phyloP scores from a whole-genome alignment of 2,888 invertebrate species.

The Papilio demoleus region DNA sequence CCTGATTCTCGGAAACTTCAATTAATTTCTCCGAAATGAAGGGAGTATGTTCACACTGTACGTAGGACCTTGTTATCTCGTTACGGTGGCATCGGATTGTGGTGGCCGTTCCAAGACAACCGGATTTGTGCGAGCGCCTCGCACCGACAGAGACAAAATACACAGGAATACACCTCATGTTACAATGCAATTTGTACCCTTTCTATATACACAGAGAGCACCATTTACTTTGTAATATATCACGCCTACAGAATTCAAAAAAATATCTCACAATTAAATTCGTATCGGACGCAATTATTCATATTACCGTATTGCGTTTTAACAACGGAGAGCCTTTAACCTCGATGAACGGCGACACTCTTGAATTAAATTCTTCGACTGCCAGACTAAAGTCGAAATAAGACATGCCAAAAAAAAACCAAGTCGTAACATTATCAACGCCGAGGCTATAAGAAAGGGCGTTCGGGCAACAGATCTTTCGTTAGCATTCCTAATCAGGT shows the following conservation, averaged over 20 bases:
- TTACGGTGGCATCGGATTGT: slow-evolving; percentile 62
- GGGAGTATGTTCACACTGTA: slow-evolving; percentile 59
- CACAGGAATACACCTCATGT: slow-evolving; percentile 50
- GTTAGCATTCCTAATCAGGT: slow-evolving; percentile 66
- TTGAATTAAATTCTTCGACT: slow-evolving; percentile 10
- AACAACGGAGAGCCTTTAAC: slow-evolving; percentile 12
- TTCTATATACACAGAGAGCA: slow-evolving; percentile 48
- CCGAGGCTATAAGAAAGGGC: slow-evolving; percentile 34
- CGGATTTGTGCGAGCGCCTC: slow-evolving; percentile 56
- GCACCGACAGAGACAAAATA: slow-evolving; percentile 48
- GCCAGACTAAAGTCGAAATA: background rate
- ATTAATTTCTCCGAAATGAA: slow-evolving; percentile 75
- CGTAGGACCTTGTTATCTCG: slow-evolving; percentile 61
- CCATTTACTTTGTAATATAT: slow-evolving; percentile 47
- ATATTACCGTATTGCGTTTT: slow-evolving; percentile 9
- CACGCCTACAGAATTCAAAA: slow-evolving; percentile 16
- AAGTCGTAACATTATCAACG: slow-evolving; percentile 31
- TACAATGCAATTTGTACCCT: slow-evolving; percentile 51
- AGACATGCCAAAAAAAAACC: slow-evolving; percentile 22
- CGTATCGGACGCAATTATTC: slow-evolving; percentile 18
- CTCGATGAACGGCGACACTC: slow-evolving; percentile 1
- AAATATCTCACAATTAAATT: slow-evolving; percentile 29
- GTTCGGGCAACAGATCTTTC: slow-evolving; percentile 69
- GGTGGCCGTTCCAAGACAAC: slow-evolving; percentile 63
- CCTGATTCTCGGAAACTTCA: slow-evolving; percentile 70